Evolutionary conservation across 2,797 vertebrate species (phyloP), one percentile per base, ranked within the genome.

Genomic region (Anolis apletophallus): DNA sequence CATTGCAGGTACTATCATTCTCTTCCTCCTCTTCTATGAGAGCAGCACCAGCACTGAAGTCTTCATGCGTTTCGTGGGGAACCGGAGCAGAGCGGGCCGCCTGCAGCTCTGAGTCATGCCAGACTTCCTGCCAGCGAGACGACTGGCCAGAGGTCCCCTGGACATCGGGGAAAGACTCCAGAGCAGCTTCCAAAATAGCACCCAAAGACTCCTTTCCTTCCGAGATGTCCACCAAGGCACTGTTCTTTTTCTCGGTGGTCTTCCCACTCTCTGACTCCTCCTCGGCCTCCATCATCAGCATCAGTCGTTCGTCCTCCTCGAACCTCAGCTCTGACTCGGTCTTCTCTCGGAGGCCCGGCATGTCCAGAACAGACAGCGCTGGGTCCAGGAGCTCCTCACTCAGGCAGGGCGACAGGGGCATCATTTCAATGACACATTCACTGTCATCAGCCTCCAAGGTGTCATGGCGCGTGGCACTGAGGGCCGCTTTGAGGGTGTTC

Each of bases 251-350:
- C 90, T 96, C 95, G 90, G 90, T 88, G 94, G 88, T 89, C 90
- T 95, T 92, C 91, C 90, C 93, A 92, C 83, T 93, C 86, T 95
- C 96, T 92, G 96, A 95, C 88, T 96, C 96, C 67, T 93, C 94
- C 90, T 96, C 96, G 87, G 95, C 92, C 92, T 98, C 97, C 96
- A 97, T 97, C 93, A 98, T 95, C 90, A 98, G 97, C 95, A 96
- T 96, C 69, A 46, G 46, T 46, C 93, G 95, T 91, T 98, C 98
- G 85, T 98, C 98, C 94, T 99, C 99, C 94, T 99, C 99, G 95
- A 99, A 99, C 93, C 97, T 97, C 83, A 99, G 96, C 93, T 99
- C 98, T 1, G 98, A 99, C 85, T 98, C 97, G 0, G 98, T 99
- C 92, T 98, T 98, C 86, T 98, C 96, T 94, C 98, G 95, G 78